Evolutionary conservation across 2,113 vertebrate species (phyloP).

Genomic region (Grammomys surdaster): DNA sequence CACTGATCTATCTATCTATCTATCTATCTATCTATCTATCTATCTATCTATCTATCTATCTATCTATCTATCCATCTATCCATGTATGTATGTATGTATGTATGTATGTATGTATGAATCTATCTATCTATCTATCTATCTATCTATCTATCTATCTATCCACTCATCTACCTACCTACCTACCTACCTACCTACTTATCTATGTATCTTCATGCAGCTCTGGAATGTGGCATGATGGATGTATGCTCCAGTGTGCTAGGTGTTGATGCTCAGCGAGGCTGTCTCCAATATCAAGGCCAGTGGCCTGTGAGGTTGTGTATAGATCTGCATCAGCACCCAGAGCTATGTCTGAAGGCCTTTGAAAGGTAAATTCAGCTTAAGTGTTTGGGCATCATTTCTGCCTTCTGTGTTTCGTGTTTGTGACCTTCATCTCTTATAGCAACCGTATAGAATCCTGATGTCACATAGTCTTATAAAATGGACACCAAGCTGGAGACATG

Average conservation of each 20-base stretch:
- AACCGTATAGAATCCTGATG: rapidly evolving
- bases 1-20: background rate
- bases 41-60: too few relatives aligned
- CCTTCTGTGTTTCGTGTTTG: rapidly evolving
- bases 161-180: too few relatives aligned
- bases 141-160: too few relatives aligned
- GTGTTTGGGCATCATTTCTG: background rate
- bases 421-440: rapidly evolving
- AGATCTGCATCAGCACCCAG: background rate
- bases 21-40: background rate
- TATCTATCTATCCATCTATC: background rate
- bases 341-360: rapidly evolving
- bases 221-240: rapidly evolving
- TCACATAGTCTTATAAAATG: background rate
- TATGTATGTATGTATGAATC: too few relatives aligned
- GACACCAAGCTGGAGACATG: background rate
- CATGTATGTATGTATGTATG: too few relatives aligned
- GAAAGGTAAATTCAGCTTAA: background rate
- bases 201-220: background rate
- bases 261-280: rapidly evolving
- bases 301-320: rapidly evolving
- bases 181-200: too few relatives aligned
- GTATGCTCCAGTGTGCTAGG: rapidly evolving
- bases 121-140: too few relatives aligned
- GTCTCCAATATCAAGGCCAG: rapidly evolving